Percentiles rank a stretch among this genome's conserved stretches.
Conservation (phyloP, 2,113 vertebrate species). For the Vimba vimba region DNA sequence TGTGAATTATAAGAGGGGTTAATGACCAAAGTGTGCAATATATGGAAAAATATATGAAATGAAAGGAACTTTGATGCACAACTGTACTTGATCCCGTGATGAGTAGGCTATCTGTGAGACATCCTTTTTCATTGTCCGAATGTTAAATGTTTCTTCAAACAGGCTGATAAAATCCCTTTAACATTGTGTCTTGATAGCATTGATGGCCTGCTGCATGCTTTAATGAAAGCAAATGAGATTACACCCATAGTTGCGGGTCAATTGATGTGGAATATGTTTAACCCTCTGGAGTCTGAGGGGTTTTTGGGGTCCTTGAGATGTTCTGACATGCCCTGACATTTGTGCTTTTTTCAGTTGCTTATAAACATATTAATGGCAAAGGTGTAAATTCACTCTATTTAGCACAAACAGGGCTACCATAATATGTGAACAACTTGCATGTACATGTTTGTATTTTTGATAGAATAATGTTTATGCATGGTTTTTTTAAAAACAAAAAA, state of each 20-base stretch:
- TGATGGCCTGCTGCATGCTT: constrained; percentile 17
- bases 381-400: too few relatives aligned
- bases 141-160: background rate
- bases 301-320: too few relatives aligned
- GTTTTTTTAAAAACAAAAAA: too few relatives aligned
- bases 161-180: background rate
- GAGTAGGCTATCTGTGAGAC: background rate
- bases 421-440: too few relatives aligned
- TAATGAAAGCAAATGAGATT: constrained; percentile 8
- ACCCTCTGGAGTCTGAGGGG: too few relatives aligned
- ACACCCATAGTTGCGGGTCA: background rate
- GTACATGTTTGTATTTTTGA: too few relatives aligned
- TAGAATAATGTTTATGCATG: too few relatives aligned
- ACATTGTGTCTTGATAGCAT: background rate
- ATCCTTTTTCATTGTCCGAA: background rate
- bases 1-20: background rate
- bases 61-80: background rate
- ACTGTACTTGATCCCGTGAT: background rate
- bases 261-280: background rate
- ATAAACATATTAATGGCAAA: too few relatives aligned
- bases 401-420: too few relatives aligned
- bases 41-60: background rate
- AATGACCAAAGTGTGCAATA: background rate
- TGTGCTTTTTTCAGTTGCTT: too few relatives aligned
- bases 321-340: too few relatives aligned